phyloP scores from a whole-genome alignment of 64 coral and sea anemone genomes.

The Montipora cactus region DNA sequence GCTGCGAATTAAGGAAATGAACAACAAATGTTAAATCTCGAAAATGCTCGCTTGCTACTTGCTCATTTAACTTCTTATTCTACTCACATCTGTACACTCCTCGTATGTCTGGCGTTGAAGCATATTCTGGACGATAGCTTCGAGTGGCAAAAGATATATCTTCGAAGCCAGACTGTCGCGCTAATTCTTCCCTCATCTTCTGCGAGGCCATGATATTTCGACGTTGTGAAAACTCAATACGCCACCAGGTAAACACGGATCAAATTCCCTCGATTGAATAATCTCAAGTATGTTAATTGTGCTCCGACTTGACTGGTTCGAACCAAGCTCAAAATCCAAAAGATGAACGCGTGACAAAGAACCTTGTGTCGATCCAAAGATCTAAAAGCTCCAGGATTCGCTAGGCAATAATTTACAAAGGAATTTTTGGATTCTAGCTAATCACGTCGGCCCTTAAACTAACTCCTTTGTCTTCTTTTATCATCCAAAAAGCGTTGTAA shows the following conservation, averaged over 20 bases:
- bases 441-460: background rate
- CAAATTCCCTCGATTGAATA: conserved; percentile 4
- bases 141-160: conserved; percentile 89
- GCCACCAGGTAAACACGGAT: conserved; percentile 10
- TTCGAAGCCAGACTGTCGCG: conserved; percentile 70
- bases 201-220: conserved; percentile 27
- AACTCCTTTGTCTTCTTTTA: background rate
- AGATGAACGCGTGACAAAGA: conserved; percentile 5
- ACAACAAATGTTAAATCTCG: conserved; percentile 2
- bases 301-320: background rate
- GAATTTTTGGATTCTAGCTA: conserved; percentile 11
- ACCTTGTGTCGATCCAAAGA: too few species aligned
- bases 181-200: conserved; percentile 30
- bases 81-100: conserved; percentile 56
- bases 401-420: conserved; percentile 2
- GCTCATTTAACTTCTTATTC: conserved; percentile 5
- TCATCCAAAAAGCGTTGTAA: conserved; percentile 13
- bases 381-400: background rate
- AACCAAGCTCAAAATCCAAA: background rate
- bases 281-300: background rate
- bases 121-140: conserved; percentile 92
- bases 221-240: background rate
- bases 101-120: conserved; percentile 64
- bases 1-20: conserved; percentile 22
- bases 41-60: conserved; percentile 35